A percentile compares a stretch with the other conserved stretches of the same genome.
Evolutionary conservation across 1,140 invertebrate species (phyloP).

Genomic region (Periplaneta americana): DNA sequence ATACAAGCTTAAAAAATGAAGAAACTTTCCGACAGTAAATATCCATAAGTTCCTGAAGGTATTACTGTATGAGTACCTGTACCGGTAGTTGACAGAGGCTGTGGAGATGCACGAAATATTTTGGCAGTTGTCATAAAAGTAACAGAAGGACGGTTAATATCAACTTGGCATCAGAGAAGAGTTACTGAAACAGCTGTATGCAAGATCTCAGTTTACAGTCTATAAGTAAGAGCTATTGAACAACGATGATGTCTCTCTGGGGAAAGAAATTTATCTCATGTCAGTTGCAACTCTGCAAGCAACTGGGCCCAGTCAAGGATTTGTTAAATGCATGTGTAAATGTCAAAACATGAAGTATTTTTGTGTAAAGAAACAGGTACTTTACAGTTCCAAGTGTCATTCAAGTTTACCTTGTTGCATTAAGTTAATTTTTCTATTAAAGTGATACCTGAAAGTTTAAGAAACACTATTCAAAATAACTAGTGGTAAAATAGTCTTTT

Average conservation of each 20-base stretch:
- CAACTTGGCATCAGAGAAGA: neutral
- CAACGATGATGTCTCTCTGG: neutral
- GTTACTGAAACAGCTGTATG: neutral
- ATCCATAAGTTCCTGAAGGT: neutral
- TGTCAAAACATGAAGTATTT: too few relatives aligned
- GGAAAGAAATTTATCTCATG: neutral
- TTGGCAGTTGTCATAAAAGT: neutral
- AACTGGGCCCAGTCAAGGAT: too few relatives aligned
- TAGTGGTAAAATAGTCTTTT: too few relatives aligned
- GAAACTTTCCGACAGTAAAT: neutral
- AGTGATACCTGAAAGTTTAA: too few relatives aligned
- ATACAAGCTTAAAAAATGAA: neutral
- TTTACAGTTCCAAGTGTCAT: too few relatives aligned
- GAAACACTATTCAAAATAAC: too few relatives aligned
- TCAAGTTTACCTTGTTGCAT: too few relatives aligned
- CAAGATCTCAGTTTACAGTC: constrained; percentile 1
- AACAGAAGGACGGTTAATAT: neutral
- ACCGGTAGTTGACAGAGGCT: neutral
- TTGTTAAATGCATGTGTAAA: too few relatives aligned
- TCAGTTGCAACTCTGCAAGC: neutral
- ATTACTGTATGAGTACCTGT: neutral
- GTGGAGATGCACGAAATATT: neutral
- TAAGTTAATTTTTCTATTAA: too few relatives aligned
- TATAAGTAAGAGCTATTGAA: neutral
- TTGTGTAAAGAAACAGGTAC: too few relatives aligned